Evolutionary conservation across 2,113 vertebrate species (phyloP), one percentile per base, ranked within the genome.

Genomic region (Microtus richardsoni): DNA sequence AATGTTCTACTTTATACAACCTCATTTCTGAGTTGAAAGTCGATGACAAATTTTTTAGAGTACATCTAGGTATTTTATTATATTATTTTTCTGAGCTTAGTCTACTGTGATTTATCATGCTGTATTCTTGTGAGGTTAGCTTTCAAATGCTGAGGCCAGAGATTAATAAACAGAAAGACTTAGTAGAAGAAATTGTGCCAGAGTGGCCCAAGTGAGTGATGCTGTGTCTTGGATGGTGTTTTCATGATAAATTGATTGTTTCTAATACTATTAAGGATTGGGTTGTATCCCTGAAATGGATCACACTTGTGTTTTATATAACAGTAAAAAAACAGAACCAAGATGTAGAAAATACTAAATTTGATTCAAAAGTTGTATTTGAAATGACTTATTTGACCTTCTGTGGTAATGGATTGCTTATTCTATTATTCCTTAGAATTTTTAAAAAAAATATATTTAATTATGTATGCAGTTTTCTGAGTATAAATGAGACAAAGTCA

Each of bases 21-120:
- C 36, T 33, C 4, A 17, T 95, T 86, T 91, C 13, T 82, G 22
- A 96, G 66, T 36, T 44, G 11, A 22, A 93, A 95, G 24, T 82
- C 74, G 16, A 78, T 90, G 66, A 85, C 14, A 71, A 68, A 77
- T 77, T 74, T 75, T 9, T 58, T 2, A 89, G 83, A 78, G 16
- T 52, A 58, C n/a, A 54, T n/a, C 14, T 85, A 71, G 9, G 16
- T 82, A 91, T 73, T 93, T 78, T 90, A 47, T 86, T 96, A 86
- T 64, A n/a, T 14, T 89, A 60, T 89, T 21, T 97, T 87, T 90
- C 84, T 96, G 70, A 84, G 14, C 78, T 84, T 91, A 64, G 44
- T 95, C 78, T 93, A 21, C 70, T 77, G 24, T 60, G 68, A 91
- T 89, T 94, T 80, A 71, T 91, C 19, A 79, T 73, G 13, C 64